Base-by-base conservation (phyloP, 2,888 invertebrate genomes). In the Sylvicola cinctus region DNA sequence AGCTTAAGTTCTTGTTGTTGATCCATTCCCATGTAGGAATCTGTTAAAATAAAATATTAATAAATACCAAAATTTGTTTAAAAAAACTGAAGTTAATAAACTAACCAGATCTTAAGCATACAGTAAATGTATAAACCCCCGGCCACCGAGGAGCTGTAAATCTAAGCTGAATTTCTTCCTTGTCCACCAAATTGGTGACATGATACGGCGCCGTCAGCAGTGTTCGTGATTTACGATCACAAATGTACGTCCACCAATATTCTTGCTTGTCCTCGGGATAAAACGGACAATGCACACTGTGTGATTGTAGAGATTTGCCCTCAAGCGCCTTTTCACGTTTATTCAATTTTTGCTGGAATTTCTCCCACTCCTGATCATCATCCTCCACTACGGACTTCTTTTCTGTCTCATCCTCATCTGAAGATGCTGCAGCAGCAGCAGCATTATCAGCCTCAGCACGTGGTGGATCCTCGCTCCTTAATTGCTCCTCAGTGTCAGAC, bases 241-340 rank as follows among this genome's bases (percentile, higher is more conserved):
- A 84, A 45, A 98, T 80, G 58, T 96, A 98, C 42, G 95, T 79
- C 95, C 96, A 99, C 96, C 98, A 99, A 61, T 83, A 95, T 60
- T 99, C 98, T 55, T 93, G 93, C 55, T 98, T 91, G 43, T 80
- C 80, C 60, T 79, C 78, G 4, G 98, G 91, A 58, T 81, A 99
- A 55, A 77, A 76, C 0, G 98, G 98, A 60, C 90, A 85, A 57
- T 99, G 98, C 16, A 98, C 96, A n/a, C 78, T 67, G 54, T 95
- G 95, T 11, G 95, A 95, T 45, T 78, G 68, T 60, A 90, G 88
- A 31, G 88, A 88, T 49, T 87, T 81, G 5, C 91, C 87, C 56
- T 95, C 95, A 28, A 95, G 62, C 20, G 20, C 20, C 43, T 85
- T 76, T 50, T 93, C 91, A 14, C 83, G 66, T 50, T 84, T 87